Evolutionary conservation across 2,888 invertebrate genomes (phyloP), one percentile per base, ranked within the genome.

Genomic region (Drosophila niveifrons): DNA sequence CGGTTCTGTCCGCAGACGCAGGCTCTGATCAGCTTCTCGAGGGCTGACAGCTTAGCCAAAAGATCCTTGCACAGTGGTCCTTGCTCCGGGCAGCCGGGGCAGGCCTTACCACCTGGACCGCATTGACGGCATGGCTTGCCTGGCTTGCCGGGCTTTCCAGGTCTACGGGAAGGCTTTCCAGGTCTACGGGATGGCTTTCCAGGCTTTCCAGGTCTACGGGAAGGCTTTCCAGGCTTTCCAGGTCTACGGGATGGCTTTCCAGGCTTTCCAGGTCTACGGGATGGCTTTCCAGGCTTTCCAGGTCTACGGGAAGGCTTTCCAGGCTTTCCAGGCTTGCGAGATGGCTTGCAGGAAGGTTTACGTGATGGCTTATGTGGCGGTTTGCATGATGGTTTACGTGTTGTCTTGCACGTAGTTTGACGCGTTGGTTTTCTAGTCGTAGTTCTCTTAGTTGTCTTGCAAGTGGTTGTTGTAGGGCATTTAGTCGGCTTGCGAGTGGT

Each of bases 71-170:
- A 57, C n/a, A 47, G 56, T 2, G 23, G 7, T 15, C 8, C 23
- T 36, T 57, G 56, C 9, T 7, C 13, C 15, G 56, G 36, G 23
- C 56, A 57, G 2, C 18, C 56, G 13, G 34, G 15, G 13, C 56
- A 57, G 13, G 11, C 3, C 13, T 28, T 44, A 3, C 56, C 56
- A 4, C 56, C 56, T 7, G 56, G 46, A 34, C 56, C 56, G 34
- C 56, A 46, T 31, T 15, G 50, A 4, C 7, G 34, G 18, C 50
- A 34, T 29, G 31, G 50, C 50, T 36, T 36, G 7, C 51, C 10
- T 44, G 44, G 36, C 11, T 36, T 36, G 6, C n/a, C n/a, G n/a
- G n/a, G n/a, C n/a, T n/a, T n/a, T n/a, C n/a, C n/a, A n/a, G n/a
- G n/a, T n/a, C n/a, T n/a, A n/a, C n/a, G n/a, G n/a, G n/a, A n/a